These are phyloP conservation scores for Clanis bilineata DNA, from an alignment of 2,888 invertebrate species.

Conservation along the genomic window DNA sequence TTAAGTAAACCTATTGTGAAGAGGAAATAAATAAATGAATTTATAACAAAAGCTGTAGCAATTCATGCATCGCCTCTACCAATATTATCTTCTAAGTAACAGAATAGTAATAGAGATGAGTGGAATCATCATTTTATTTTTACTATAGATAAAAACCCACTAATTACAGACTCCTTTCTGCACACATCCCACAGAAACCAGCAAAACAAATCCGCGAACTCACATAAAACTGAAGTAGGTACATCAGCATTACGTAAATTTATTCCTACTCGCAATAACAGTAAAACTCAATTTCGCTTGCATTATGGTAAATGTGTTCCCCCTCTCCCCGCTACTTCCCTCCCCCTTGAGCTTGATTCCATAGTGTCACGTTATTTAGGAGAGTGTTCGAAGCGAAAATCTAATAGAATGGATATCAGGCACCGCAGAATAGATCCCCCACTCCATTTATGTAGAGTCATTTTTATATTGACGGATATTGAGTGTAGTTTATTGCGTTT, in stretches of 20 bases:
- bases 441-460: conserved; percentile 36
- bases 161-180: too few species aligned
- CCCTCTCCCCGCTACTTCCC: background rate
- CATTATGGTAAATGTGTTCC: conserved; percentile 6
- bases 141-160: too few species aligned
- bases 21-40: too few species aligned
- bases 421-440: conserved; percentile 43
- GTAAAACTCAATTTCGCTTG: conserved; percentile 12
- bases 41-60: too few species aligned
- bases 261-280: background rate
- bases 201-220: conserved; percentile 1
- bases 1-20: too few species aligned
- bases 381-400: conserved; percentile 7
- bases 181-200: background rate
- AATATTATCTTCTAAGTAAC: too few species aligned
- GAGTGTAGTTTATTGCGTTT: background rate
- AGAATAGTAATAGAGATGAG: too few species aligned
- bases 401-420: conserved; percentile 30
- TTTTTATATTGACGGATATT: background rate
- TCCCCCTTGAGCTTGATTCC: background rate
- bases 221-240: background rate
- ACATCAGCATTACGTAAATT: background rate
- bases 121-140: too few species aligned
- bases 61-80: too few species aligned
- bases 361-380: conserved; percentile 11